A percentile compares a stretch with the other conserved stretches of the same genome.
phyloP scores from a whole-genome alignment of 2,797 vertebrate genomes.

The Argya squamiceps region DNA sequence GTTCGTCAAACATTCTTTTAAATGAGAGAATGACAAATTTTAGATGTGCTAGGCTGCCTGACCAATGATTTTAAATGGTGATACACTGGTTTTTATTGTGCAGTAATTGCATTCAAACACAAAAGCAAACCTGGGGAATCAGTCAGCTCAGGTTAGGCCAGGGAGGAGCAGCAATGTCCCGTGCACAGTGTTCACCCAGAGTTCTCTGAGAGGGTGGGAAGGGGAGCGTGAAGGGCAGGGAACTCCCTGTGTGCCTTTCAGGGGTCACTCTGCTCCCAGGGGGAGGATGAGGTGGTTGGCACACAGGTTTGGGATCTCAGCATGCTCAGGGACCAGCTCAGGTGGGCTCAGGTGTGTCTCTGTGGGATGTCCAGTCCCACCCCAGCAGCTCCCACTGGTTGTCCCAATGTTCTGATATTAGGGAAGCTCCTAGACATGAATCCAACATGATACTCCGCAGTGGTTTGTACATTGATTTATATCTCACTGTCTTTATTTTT shows the following conservation, averaged over 20 bases:
- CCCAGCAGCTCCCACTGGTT: not conserved
- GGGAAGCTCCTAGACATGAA: not conserved
- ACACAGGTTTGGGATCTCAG: rapidly evolving
- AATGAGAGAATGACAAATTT: not conserved
- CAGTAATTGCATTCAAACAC: not conserved
- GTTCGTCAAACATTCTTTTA: not conserved
- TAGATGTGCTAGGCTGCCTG: not conserved
- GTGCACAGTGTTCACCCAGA: rapidly evolving
- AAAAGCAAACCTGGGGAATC: not conserved
- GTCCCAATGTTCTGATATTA: rapidly evolving
- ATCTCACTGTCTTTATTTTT: not conserved
- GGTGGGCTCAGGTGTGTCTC: not conserved
- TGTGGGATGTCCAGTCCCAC: not conserved
- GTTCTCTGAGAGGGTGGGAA: not conserved
- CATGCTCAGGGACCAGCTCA: not conserved
- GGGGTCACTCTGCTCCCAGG: not conserved
- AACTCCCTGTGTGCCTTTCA: rapidly evolving
- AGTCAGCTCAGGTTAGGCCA: rapidly evolving
- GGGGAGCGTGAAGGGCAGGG: not conserved
- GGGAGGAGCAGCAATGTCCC: rapidly evolving
- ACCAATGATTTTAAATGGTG: not conserved
- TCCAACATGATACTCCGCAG: rapidly evolving
- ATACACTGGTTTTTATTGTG: not conserved
- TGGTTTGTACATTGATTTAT: rapidly evolving
- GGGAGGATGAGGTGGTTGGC: not conserved